Percentiles rank a stretch among this genome's conserved stretches.
phyloP scores from a whole-genome alignment of 2,113 vertebrate genomes.

The Paramisgurnus dabryanus region DNA sequence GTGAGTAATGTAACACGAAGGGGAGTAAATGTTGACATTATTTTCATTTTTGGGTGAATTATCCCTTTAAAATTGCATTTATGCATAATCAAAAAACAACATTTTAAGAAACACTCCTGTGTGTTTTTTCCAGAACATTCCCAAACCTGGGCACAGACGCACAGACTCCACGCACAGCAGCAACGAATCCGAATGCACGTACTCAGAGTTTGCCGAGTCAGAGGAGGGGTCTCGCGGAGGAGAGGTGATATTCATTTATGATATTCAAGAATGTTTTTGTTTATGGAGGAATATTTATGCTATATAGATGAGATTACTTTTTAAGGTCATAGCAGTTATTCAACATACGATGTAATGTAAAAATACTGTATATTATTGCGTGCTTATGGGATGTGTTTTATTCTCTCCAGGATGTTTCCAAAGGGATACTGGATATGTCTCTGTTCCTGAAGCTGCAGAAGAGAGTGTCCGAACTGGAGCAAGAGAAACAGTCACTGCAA shows the following conservation, averaged over 20 bases:
- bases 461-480: constrained; percentile 91
- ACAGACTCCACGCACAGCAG: constrained; percentile 98
- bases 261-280: too few species aligned
- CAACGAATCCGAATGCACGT: constrained; percentile 96
- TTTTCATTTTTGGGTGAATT: too few species aligned
- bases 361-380: neutral
- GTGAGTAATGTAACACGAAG: too few species aligned
- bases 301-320: too few species aligned
- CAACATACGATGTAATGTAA: neutral
- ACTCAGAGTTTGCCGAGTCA: constrained; percentile 89
- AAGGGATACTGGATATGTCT: constrained; percentile 88
- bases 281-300: too few species aligned
- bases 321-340: neutral
- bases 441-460: constrained; percentile 98
- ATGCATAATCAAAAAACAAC: too few species aligned
- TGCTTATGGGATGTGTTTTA: neutral
- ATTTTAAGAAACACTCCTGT: neutral
- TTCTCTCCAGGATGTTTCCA: constrained; percentile 84
- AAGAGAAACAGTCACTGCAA: constrained; percentile 92
- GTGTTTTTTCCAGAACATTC: constrained; percentile 74
- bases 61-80: too few species aligned
- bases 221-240: constrained; percentile 82
- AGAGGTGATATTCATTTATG: constrained; percentile 75
- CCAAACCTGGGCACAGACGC: constrained; percentile 92
- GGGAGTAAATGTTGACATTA: too few species aligned